phyloP scores from a whole-genome alignment of 2,113 vertebrate species.

The Ctenodactylus gundi region DNA sequence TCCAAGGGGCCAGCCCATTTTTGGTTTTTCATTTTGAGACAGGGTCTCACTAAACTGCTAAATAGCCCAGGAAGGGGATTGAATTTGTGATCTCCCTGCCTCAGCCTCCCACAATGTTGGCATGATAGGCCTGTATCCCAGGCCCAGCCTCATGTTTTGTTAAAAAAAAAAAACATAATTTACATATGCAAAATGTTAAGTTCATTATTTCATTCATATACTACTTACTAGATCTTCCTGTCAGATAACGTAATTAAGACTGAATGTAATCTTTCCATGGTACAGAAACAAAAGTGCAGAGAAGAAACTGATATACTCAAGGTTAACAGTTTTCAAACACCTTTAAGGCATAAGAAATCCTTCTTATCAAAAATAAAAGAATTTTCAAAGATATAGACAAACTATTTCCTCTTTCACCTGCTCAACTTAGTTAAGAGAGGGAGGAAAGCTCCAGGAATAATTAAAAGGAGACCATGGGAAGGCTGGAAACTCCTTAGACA shows the following conservation, averaged over 20 bases:
- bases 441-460: too few relatives aligned
- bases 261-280: neutral
- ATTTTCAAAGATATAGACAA: slow-evolving; percentile 1
- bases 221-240: neutral
- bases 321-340: neutral
- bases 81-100: neutral
- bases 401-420: slow-evolving; percentile 1
- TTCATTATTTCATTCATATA: neutral
- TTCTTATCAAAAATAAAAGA: neutral
- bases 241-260: neutral
- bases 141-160: neutral
- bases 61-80: neutral
- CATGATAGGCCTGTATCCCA: neutral
- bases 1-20: too few relatives aligned
- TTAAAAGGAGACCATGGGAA: too few relatives aligned
- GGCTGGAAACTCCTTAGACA: too few relatives aligned
- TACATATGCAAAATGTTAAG: neutral
- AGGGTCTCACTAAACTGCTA: neutral
- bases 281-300: slow-evolving; percentile 3
- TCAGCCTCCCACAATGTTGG: neutral
- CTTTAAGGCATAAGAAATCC: neutral
- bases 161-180: neutral
- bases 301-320: neutral
- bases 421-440: too few relatives aligned
- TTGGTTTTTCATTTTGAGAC: neutral